phyloP scores from a whole-genome alignment of 2,797 vertebrate genomes.

The Crocidura indochinensis region DNA sequence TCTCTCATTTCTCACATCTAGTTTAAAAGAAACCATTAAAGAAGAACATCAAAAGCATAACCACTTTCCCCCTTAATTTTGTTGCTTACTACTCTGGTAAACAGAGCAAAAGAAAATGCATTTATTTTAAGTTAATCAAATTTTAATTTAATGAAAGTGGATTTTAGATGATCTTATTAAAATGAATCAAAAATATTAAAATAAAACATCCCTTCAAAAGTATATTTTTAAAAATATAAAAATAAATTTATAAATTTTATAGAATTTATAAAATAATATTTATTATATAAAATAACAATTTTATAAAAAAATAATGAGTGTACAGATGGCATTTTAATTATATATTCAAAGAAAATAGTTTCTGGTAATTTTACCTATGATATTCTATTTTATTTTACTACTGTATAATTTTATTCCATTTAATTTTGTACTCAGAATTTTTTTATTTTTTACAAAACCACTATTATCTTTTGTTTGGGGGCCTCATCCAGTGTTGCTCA shows the following conservation, averaged over 20 bases:
- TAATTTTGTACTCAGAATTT: constrained; percentile 62
- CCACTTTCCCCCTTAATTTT: constrained; percentile 43
- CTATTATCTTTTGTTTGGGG: neutral
- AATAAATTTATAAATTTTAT: too few relatives aligned
- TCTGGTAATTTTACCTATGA: constrained; percentile 54
- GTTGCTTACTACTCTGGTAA: constrained; percentile 19
- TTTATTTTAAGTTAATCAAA: constrained; percentile 67
- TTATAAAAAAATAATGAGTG: constrained; percentile 36
- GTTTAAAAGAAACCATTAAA: constrained; percentile 33
- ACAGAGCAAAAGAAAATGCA: constrained; percentile 39
- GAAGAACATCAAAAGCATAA: neutral
- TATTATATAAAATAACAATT: neutral
- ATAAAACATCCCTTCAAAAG: constrained; percentile 55
- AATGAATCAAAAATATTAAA: constrained; percentile 64
- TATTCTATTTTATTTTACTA: constrained; percentile 61
- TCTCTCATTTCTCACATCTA: constrained; percentile 28
- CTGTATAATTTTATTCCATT: neutral
- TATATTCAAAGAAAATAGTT: constrained; percentile 59
- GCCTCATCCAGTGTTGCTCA: too few relatives aligned
- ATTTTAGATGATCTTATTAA: constrained; percentile 63
- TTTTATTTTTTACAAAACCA: constrained; percentile 57
- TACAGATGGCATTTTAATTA: constrained; percentile 33
- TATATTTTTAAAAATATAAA: neutral
- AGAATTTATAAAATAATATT: too few relatives aligned
- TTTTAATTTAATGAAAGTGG: too few relatives aligned